Base-by-base conservation (phyloP, 2,113 vertebrate species). In the Camelus dromedarius region DNA sequence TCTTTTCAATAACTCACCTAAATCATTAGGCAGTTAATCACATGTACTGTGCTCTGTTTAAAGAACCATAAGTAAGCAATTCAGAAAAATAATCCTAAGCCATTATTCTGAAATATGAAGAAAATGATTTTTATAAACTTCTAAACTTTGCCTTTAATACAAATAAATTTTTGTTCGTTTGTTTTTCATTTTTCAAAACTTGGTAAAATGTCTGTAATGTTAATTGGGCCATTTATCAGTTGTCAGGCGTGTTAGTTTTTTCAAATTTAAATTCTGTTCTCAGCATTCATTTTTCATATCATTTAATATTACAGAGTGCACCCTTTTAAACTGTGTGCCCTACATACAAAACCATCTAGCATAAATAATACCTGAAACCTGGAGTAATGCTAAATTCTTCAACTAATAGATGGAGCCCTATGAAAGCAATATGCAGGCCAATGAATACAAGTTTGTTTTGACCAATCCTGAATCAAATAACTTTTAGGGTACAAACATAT, bases 241-340 rank as follows among this genome's bases (percentile, higher is more conserved):
- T 97, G 97, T 79, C 94, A 54, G 58, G 58, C 60, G 28, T 85
- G 52, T 93, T 97, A 91, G 50, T 70, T 98, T 92, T 91, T 92
- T 91, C 42, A 75, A 24, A 72, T 86, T 97, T 90, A 75, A 97
- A 86, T 48, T 96, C 66, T 58, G 81, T 90, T 81, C 84, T 58
- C 92, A 95, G 93, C 69, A 96, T 90, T 97, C 81, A 28, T 98
- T 98, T 98, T 98, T 98, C 91, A 98, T 96, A 96, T 94, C 79
- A 97, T 97, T 98, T 97, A 98, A 98, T 98, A 2, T 97, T 96
- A 93, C 92, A 86, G 96, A 69, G 75, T 97, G 97, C 97, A 96
- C 96, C 96, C 66, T 95, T 91, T 97, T 96, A 98, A 98, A 97
- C 96, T 84, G 16, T 96, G 30, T 93, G 75, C 56, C 97, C 95